phyloP scores from a whole-genome alignment of 2,888 invertebrate species.

The Alviniconcha strummeri region DNA sequence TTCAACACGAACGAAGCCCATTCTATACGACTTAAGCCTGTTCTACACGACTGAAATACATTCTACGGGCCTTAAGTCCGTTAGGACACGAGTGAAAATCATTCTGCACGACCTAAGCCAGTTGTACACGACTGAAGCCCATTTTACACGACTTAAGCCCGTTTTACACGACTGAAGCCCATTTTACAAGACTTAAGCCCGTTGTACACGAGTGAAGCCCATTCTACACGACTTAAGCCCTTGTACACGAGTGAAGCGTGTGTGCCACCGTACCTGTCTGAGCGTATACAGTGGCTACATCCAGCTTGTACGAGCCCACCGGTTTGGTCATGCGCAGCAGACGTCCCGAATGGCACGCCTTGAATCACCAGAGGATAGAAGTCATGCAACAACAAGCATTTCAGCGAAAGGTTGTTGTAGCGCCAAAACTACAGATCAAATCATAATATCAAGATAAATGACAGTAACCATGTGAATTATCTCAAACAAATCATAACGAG shows the following conservation, averaged over 20 bases:
- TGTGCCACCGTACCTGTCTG: conserved; percentile 78
- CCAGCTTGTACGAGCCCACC: conserved; percentile 80
- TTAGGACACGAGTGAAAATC: too few relatives aligned
- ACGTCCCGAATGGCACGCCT: conserved; percentile 65
- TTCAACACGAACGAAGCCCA: too few relatives aligned
- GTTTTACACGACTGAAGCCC: too few relatives aligned
- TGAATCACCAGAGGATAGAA: conserved; percentile 11
- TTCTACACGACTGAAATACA: too few relatives aligned
- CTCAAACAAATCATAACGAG: background rate
- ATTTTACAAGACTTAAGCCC: too few relatives aligned
- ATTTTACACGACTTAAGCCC: too few relatives aligned
- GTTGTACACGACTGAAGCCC: too few relatives aligned
- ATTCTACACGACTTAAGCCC: too few relatives aligned
- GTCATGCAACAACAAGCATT: conserved; percentile 18
- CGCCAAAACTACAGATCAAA: background rate
- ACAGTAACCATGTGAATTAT: background rate
- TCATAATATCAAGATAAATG: background rate
- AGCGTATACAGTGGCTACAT: conserved; percentile 83
- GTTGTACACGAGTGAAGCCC: too few relatives aligned
- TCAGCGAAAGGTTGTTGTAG: conserved; percentile 4
- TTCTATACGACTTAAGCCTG: too few relatives aligned
- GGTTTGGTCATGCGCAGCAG: conserved; percentile 81
- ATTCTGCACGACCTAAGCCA: too few relatives aligned
- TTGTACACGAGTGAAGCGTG: conserved; percentile 1
- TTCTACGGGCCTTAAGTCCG: too few relatives aligned